Evolutionary conservation across 1,140 invertebrate species (phyloP), one percentile per base, ranked within the genome.

Genomic region (Heterodera schachtii): DNA sequence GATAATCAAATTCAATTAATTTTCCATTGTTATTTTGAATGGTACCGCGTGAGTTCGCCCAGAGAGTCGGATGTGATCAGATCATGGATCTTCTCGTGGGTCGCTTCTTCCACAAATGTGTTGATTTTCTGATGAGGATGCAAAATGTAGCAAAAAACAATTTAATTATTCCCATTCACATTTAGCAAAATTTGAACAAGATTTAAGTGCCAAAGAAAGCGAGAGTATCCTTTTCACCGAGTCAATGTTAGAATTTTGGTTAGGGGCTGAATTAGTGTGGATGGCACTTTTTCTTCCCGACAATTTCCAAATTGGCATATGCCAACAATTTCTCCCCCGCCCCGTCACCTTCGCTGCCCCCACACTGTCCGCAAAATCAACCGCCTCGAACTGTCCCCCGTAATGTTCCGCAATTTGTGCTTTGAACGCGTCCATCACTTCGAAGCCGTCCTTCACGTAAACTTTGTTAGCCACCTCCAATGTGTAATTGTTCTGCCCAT

Each of bases 91-190:
- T 79, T 77, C 11, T 81, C 69, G 52, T 86, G 81, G 11, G 84
- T 86, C 7, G 79, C 67, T 52, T 86, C 44, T 41, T 69, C 81
- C 60, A 86, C 84, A 77, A 86, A 86, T n/a, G 70, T 60, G 52
- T 86, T 86, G 46, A 86, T 86, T 8, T 49, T 44, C 49, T 82
- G 41, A 60, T 31, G 31, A 31, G 31, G 31, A 31, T 31, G 31
- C 31, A 31, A 31, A 31, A 31, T 31, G 31, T 31, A 31, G 31
- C 31, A 31, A 52, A 31, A 8, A 31, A 31, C 49, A 47, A 31
- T 31, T 31, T 31, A 31, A 31, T 31, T 31, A 31, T 31, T 31
- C 31, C 31, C 31, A 31, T 31, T 31, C 31, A 31, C 31, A 31
- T 31, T 31, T 31, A 31, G 31, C 31, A 31, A 31, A 31, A 31